These are phyloP conservation scores for Achatina immaculata DNA, from an alignment of 1,140 invertebrate genomes.

Conservation along the genomic window DNA sequence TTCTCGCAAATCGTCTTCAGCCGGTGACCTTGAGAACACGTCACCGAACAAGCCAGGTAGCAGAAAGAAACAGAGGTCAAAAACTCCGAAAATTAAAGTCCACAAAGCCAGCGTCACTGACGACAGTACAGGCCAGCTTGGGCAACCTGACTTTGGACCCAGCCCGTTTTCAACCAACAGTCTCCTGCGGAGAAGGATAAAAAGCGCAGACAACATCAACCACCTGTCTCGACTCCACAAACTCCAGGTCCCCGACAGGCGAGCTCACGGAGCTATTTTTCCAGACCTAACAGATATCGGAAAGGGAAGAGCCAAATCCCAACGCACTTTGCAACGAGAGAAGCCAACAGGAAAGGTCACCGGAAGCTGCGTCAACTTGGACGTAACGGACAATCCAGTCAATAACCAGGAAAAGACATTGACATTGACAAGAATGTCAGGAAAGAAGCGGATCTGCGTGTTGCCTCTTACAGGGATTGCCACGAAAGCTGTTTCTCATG, in stretches of 20 bases:
- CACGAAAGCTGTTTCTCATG: constrained; percentile 15
- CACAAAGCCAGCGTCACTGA: neutral
- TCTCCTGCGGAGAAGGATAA: constrained; percentile 3
- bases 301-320: neutral
- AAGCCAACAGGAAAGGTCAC: neutral
- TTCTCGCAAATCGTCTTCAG: too few relatives aligned
- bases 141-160: too few relatives aligned
- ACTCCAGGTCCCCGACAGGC: neutral
- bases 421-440: constrained; percentile 23
- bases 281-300: neutral
- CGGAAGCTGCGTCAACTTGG: neutral
- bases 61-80: neutral
- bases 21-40: too few relatives aligned
- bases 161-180: constrained; percentile 5
- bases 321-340: neutral
- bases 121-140: neutral
- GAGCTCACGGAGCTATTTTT: neutral
- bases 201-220: constrained; percentile 29
- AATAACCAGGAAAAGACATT: constrained; percentile 1
- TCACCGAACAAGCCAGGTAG: too few relatives aligned
- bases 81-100: constrained; percentile 34
- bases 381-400: neutral
- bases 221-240: neutral
- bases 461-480: constrained; percentile 12
- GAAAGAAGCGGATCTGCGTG: constrained; percentile 13